phyloP scores from a whole-genome alignment of 2,797 vertebrate genomes.

The Diglossa cyanea region DNA sequence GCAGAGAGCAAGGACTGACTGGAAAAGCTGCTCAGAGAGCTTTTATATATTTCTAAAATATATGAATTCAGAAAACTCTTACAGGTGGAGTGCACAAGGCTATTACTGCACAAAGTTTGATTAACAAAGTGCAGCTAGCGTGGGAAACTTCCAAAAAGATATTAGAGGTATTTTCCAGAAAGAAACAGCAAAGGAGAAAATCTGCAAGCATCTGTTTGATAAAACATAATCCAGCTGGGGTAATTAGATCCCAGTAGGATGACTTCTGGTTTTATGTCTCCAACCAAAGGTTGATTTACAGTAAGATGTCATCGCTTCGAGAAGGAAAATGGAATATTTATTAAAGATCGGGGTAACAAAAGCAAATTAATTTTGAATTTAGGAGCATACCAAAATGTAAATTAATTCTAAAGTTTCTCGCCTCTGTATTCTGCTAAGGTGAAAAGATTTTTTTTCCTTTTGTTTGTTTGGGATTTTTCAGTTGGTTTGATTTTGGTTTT shows the following conservation, averaged over 20 bases:
- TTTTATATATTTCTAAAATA: background rate
- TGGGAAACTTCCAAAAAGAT: constrained; percentile 46
- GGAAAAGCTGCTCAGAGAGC: background rate
- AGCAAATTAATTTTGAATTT: constrained; percentile 68
- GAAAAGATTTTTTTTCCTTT: background rate
- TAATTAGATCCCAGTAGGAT: constrained; percentile 78
- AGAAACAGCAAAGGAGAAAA: constrained; percentile 43
- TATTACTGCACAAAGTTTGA: background rate
- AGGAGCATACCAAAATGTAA: constrained; percentile 65
- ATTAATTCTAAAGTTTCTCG: constrained; percentile 65
- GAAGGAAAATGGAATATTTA: constrained; percentile 72
- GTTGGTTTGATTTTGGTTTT: background rate
- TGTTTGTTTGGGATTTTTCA: background rate
- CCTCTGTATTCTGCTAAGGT: constrained; percentile 58
- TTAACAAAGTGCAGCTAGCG: background rate
- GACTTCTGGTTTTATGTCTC: constrained; percentile 41
- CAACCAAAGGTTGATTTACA: constrained; percentile 51
- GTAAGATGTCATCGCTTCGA: constrained; percentile 63
- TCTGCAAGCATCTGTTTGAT: constrained; percentile 69
- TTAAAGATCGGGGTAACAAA: constrained; percentile 61
- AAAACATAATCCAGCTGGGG: constrained; percentile 70
- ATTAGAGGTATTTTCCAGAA: constrained; percentile 42
- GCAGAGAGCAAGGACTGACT: background rate
- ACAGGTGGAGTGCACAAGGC: background rate
- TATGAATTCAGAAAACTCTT: background rate